Evolutionary conservation across 2,113 vertebrate species (phyloP).

Genomic region (Carollia perspicillata): DNA sequence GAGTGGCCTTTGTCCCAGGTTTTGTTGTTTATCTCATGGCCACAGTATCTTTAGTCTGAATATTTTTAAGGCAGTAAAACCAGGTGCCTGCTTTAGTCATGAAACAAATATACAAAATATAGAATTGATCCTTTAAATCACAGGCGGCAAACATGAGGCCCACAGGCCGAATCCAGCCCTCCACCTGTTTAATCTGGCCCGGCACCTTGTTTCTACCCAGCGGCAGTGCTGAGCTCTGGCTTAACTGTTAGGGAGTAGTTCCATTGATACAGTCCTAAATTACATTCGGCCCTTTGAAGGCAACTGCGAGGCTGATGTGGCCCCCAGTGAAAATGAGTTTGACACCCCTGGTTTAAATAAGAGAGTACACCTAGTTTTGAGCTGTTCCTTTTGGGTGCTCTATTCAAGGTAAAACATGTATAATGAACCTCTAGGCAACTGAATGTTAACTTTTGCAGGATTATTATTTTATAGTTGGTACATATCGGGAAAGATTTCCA

Average conservation of each 20-base stretch:
- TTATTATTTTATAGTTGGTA: background rate
- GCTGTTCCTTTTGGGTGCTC: background rate
- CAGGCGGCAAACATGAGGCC: no score
- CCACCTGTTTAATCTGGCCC: no score
- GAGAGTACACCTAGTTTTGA: background rate
- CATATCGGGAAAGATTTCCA: background rate
- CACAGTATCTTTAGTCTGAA: background rate
- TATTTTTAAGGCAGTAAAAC: background rate
- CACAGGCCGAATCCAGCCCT: no score
- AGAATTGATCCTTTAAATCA: background rate
- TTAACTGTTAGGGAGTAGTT: no score
- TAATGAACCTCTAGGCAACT: background rate
- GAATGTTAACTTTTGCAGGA: background rate
- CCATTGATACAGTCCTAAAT: no score
- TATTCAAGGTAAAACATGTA: background rate
- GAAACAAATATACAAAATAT: background rate
- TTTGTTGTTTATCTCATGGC: background rate
- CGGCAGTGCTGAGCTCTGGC: no score
- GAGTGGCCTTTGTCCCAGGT: background rate
- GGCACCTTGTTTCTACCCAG: no score
- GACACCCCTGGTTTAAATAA: background rate
- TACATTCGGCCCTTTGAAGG: no score
- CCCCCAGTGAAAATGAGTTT: no score
- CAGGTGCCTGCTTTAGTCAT: background rate
- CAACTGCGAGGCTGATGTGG: no score